These are phyloP conservation scores for Philotrypesis tridentata DNA, from an alignment of 1,140 invertebrate genomes.

Conservation along the genomic window DNA sequence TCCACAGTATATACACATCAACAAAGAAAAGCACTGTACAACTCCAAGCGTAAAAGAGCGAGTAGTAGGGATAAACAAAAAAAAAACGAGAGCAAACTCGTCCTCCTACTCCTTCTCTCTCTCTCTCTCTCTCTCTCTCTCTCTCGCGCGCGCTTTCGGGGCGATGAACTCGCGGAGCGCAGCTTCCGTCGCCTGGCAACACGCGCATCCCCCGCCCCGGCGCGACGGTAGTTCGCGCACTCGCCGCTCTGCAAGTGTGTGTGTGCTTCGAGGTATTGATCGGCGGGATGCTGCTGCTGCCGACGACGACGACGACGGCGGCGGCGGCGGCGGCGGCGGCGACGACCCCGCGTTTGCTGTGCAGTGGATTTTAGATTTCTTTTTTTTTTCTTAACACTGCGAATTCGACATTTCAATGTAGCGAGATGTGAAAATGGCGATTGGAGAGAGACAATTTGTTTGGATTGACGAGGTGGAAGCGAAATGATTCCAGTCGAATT, in stretches of 20 bases:
- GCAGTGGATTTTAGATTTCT: too few species aligned
- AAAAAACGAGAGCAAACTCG: slow-evolving; percentile 34
- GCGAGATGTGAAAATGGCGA: too few species aligned
- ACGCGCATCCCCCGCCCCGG: slow-evolving; percentile 39
- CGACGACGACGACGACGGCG: background rate
- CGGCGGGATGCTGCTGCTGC: background rate
- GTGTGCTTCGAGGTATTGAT: slow-evolving; percentile 18
- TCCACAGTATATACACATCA: background rate
- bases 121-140: too few species aligned
- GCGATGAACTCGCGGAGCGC: slow-evolving; percentile 51
- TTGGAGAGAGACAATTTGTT: too few species aligned
- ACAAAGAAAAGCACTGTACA: slow-evolving; percentile 31
- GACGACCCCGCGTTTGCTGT: background rate
- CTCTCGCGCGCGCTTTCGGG: too few species aligned
- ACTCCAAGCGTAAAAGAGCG: slow-evolving; percentile 38
- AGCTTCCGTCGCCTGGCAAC: slow-evolving; percentile 71
- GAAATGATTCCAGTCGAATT: too few species aligned
- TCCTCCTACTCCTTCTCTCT: background rate
- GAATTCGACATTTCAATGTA: too few species aligned
- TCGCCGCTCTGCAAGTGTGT: background rate
- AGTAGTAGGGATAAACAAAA: slow-evolving; percentile 6
- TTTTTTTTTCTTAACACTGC: too few species aligned
- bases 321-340: background rate
- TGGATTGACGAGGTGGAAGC: too few species aligned
- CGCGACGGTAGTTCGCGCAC: slow-evolving; percentile 8